Percentiles rank a stretch among this genome's conserved stretches.
These are phyloP conservation scores for Mesembrinibis cayennensis DNA, from an alignment of 2,113 vertebrate species.

Conservation along the genomic window DNA sequence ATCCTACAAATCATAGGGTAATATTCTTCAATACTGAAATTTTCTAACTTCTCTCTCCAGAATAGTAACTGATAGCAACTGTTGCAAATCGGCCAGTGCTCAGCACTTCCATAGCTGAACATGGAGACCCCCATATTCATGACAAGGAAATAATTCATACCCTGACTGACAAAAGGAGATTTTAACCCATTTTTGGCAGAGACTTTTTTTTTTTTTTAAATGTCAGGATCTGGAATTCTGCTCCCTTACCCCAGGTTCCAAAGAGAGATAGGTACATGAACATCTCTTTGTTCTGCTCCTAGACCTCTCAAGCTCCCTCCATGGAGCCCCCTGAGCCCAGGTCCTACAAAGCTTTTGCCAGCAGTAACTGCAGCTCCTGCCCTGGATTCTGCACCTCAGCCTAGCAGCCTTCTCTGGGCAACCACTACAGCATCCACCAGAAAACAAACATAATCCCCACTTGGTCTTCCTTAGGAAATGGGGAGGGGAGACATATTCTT, in stretches of 20 bases:
- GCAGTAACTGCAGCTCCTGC: neutral
- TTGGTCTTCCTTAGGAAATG: neutral
- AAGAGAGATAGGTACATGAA: too few species aligned
- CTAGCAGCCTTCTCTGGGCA: neutral
- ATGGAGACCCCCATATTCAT: neutral
- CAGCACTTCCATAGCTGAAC: neutral
- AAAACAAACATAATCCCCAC: neutral
- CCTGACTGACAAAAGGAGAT: too few species aligned
- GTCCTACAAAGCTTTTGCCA: neutral
- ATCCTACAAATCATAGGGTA: neutral
- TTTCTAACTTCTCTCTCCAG: neutral
- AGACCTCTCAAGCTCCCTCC: accelerated
- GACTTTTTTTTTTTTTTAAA: neutral
- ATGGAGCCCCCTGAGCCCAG: accelerated
- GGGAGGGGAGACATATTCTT: accelerated
- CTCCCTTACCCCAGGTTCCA: neutral
- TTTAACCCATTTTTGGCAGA: neutral
- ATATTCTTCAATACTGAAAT: neutral
- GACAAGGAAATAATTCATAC: neutral
- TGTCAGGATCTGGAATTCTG: neutral
- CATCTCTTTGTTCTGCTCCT: neutral
- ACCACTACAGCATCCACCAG: neutral
- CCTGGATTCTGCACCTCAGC: neutral
- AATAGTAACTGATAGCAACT: neutral
- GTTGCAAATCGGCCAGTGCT: neutral